phyloP scores from a whole-genome alignment of 2,113 vertebrate genomes.

The Pao palembangensis region DNA sequence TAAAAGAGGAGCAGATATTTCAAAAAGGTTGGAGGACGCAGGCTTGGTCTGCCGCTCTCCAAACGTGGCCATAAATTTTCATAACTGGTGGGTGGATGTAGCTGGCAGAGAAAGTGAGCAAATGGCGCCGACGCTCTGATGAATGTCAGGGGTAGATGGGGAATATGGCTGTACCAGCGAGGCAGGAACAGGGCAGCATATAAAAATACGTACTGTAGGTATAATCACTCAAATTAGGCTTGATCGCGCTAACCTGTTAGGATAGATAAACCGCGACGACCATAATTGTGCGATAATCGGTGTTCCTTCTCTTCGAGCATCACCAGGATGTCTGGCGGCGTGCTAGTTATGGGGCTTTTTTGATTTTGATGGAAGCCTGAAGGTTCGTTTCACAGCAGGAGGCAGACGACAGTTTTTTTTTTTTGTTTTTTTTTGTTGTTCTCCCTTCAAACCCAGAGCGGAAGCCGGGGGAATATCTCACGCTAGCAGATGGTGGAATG shows the following conservation, averaged over 20 bases:
- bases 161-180: conserved; percentile 23
- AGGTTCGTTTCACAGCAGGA: conserved; percentile 5
- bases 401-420: neutral
- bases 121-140: conserved; percentile 47
- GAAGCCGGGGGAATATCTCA: neutral
- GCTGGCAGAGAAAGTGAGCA: conserved; percentile 49
- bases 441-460: neutral
- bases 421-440: neutral
- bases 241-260: neutral
- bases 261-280: conserved; percentile 27
- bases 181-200: neutral
- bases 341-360: neutral
- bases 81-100: conserved; percentile 52
- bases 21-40: conserved; percentile 34
- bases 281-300: neutral
- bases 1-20: conserved; percentile 26
- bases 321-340: neutral
- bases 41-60: conserved; percentile 31
- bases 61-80: conserved; percentile 56
- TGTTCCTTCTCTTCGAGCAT: neutral
- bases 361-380: neutral
- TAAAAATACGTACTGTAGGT: no score
- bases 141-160: conserved; percentile 49
- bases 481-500: conserved; percentile 19
- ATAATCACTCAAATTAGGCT: conserved; percentile 1